A percentile compares a stretch with the other conserved stretches of the same genome.
Evolutionary conservation across 2,888 invertebrate species (phyloP).

Genomic region (Netelia inedita): DNA sequence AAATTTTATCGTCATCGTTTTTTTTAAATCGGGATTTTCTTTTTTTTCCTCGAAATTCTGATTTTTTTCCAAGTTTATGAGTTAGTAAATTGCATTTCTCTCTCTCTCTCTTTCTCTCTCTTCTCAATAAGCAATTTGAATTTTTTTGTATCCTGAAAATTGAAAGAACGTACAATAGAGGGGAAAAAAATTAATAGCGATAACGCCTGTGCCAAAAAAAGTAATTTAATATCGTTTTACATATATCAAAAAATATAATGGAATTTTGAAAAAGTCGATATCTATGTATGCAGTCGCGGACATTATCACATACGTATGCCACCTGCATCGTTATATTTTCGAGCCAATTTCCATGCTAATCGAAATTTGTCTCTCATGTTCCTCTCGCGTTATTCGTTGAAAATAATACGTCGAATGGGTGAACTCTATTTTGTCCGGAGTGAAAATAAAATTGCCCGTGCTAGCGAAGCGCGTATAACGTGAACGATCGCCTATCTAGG

Average conservation of each 20-base stretch:
- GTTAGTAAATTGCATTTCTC: not conserved
- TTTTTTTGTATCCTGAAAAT: not conserved
- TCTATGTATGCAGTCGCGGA: not conserved
- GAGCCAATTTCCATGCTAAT: slow-evolving; percentile 60
- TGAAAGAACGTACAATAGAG: not conserved
- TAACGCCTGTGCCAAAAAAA: not conserved
- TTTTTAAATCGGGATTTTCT: not conserved
- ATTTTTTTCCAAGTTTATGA: not conserved
- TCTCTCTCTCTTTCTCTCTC: not conserved
- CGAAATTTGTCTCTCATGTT: slow-evolving; percentile 27
- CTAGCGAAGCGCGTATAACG: not conserved
- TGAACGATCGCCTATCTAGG: not conserved
- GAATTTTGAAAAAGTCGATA: not conserved
- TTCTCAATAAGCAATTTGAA: slow-evolving; percentile 18
- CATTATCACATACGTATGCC: not conserved
- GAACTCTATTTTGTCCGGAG: slow-evolving; percentile 13
- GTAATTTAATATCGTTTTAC: not conserved
- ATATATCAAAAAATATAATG: slow-evolving; percentile 1
- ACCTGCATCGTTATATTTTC: not conserved
- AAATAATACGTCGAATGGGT: slow-evolving; percentile 8
- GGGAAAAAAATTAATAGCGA: not conserved
- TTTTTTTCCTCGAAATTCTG: not conserved
- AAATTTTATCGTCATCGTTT: not conserved
- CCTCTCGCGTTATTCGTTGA: slow-evolving; percentile 34
- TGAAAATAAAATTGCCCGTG: slow-evolving; percentile 21